These are phyloP conservation scores for Scarus forsteni DNA, from an alignment of 2,797 vertebrate species.

Conservation along the genomic window DNA sequence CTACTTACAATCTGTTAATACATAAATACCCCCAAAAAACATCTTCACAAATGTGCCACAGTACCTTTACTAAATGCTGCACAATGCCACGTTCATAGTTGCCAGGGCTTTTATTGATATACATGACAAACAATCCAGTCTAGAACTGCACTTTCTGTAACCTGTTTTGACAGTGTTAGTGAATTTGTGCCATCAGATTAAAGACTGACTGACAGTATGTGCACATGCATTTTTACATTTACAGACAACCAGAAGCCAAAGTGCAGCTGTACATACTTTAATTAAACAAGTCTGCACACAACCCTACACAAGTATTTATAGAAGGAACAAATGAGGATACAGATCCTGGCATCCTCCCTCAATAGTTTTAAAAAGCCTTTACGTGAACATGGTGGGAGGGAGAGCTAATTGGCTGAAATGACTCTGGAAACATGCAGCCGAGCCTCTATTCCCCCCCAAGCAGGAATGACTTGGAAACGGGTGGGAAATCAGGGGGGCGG, in stretches of 20 bases:
- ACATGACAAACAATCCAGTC: no score
- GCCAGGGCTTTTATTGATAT: no score
- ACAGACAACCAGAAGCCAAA: constrained; percentile 32
- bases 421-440: constrained; percentile 52
- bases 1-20: no score
- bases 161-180: no score
- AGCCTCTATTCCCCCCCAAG: constrained; percentile 37
- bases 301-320: constrained; percentile 29
- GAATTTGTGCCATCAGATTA: no score
- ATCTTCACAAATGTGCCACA: no score
- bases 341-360: constrained; percentile 29
- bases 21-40: no score
- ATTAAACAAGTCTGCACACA: constrained; percentile 8
- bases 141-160: no score
- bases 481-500: constrained; percentile 66
- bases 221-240: no score
- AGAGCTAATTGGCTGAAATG: constrained; percentile 71
- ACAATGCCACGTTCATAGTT: no score
- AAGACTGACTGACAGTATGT: no score
- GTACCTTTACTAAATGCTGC: no score
- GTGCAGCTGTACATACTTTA: neutral
- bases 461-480: constrained; percentile 57
- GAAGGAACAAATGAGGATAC: constrained; percentile 28
- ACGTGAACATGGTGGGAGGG: constrained; percentile 55
- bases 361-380: constrained; percentile 40